Evolutionary conservation across 2,888 invertebrate genomes (phyloP).

Genomic region (Stenoptilia bipunctidactyla): DNA sequence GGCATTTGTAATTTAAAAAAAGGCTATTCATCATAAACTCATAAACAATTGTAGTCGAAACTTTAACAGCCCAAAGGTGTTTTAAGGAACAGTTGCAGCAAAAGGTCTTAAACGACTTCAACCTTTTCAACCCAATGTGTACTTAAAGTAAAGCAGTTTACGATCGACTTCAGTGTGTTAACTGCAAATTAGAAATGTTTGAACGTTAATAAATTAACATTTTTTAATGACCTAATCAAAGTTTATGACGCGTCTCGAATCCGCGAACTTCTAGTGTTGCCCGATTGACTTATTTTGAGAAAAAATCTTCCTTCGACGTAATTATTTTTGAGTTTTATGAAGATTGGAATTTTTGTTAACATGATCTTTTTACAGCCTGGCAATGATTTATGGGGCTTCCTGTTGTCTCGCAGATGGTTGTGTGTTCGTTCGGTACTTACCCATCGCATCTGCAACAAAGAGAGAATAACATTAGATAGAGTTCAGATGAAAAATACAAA

Average conservation of each 20-base stretch:
- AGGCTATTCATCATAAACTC: too few relatives aligned
- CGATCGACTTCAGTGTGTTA: slow-evolving; percentile 44
- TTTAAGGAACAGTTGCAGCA: slow-evolving; percentile 22
- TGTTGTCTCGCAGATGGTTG: slow-evolving; percentile 24
- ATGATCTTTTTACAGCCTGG: slow-evolving; percentile 38
- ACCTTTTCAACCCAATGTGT: slow-evolving; percentile 22
- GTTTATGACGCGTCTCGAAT: slow-evolving; percentile 70
- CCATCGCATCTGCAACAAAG: slow-evolving; percentile 86
- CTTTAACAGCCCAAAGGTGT: slow-evolving; percentile 35
- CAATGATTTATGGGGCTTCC: slow-evolving; percentile 54
- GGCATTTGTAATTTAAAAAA: too few relatives aligned
- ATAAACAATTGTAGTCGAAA: not conserved
- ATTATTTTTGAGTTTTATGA: slow-evolving; percentile 67
- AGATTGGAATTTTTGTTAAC: slow-evolving; percentile 66
- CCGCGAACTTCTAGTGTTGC: slow-evolving; percentile 64
- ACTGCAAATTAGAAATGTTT: slow-evolving; percentile 50
- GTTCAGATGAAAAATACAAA: too few relatives aligned
- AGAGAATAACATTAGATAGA: not conserved
- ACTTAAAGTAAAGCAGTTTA: slow-evolving; percentile 31
- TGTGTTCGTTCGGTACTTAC: slow-evolving; percentile 69
- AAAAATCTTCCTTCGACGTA: slow-evolving; percentile 36
- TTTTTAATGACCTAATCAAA: slow-evolving; percentile 71
- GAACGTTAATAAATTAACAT: slow-evolving; percentile 66
- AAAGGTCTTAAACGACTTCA: slow-evolving; percentile 37
- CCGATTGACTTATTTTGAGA: slow-evolving; percentile 63